These are phyloP conservation scores for Tychaedon coryphoeus DNA, from an alignment of 2,113 vertebrate genomes.

Conservation along the genomic window DNA sequence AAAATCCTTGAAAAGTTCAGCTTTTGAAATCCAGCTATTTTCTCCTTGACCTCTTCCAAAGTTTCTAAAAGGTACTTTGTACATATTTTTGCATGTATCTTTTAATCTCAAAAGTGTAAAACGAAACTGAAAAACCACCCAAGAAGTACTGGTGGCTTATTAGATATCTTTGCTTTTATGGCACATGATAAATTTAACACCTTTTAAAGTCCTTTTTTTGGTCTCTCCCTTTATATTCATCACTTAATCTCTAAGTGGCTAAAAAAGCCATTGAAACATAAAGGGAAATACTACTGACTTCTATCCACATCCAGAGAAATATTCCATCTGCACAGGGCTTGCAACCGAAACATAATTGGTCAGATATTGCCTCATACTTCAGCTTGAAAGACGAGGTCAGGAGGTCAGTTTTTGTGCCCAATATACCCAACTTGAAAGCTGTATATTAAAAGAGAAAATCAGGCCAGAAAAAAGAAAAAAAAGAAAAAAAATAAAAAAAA, in stretches of 20 bases:
- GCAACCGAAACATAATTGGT: constrained; percentile 43
- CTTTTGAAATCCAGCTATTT: constrained; percentile 79
- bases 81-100: constrained; percentile 77
- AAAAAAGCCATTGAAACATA: constrained; percentile 70
- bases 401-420: not conserved
- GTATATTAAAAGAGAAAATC: not conserved
- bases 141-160: constrained; percentile 78
- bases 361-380: constrained; percentile 60
- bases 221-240: constrained; percentile 46
- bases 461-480: not conserved
- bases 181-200: constrained; percentile 72
- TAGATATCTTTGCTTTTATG: constrained; percentile 74
- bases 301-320: constrained; percentile 36
- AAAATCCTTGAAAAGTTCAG: constrained; percentile 84
- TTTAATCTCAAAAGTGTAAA: constrained; percentile 80
- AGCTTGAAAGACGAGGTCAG: constrained; percentile 28
- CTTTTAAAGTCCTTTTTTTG: constrained; percentile 67
- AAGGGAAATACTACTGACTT: constrained; percentile 64
- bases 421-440: constrained; percentile 21
- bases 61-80: constrained; percentile 81
- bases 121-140: constrained; percentile 71
- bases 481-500: too few species aligned
- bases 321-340: constrained; percentile 43
- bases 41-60: constrained; percentile 84
- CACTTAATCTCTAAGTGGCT: constrained; percentile 63